Evolutionary conservation across 2,113 vertebrate genomes (phyloP).

Genomic region (Malurus cyaneus): DNA sequence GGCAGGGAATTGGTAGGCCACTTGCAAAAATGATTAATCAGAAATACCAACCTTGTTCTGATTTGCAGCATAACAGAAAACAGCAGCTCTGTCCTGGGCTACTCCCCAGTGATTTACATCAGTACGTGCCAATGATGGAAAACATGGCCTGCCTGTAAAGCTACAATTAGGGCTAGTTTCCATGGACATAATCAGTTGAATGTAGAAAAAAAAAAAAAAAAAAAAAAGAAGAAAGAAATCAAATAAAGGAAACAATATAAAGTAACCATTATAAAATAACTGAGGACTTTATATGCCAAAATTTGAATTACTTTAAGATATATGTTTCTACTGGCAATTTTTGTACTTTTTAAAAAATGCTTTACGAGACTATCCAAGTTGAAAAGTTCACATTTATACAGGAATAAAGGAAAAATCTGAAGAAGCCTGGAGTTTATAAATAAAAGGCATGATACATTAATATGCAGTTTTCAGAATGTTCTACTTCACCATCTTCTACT

Average conservation of each 20-base stretch:
- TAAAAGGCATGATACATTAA: slow-evolving; percentile 41
- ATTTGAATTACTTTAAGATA: slow-evolving; percentile 37
- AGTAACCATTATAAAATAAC: slow-evolving; percentile 49
- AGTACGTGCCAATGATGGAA: slow-evolving; percentile 78
- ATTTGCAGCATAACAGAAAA: slow-evolving; percentile 77
- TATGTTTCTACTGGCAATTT: slow-evolving; percentile 48
- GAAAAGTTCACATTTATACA: slow-evolving; percentile 72
- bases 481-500: not conserved
- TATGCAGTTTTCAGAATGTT: slow-evolving; percentile 9
- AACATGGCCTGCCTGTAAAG: slow-evolving; percentile 75
- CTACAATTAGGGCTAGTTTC: slow-evolving; percentile 73
- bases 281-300: slow-evolving; percentile 40
- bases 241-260: slow-evolving; percentile 51
- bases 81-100: slow-evolving; percentile 64
- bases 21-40: slow-evolving; percentile 74
- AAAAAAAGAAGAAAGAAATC: not conserved
- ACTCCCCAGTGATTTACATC: slow-evolving; percentile 74
- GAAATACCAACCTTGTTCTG: slow-evolving; percentile 72
- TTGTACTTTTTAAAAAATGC: not conserved
- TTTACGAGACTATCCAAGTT: slow-evolving; percentile 37
- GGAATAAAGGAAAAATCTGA: slow-evolving; percentile 51
- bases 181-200: slow-evolving; percentile 70
- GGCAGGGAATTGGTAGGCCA: slow-evolving; percentile 62
- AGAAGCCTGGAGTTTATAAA: slow-evolving; percentile 50
- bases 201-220: slow-evolving; percentile 40